Evolutionary conservation across 2,113 vertebrate species (phyloP).

Genomic region (Campylomormyrus tamandua): DNA sequence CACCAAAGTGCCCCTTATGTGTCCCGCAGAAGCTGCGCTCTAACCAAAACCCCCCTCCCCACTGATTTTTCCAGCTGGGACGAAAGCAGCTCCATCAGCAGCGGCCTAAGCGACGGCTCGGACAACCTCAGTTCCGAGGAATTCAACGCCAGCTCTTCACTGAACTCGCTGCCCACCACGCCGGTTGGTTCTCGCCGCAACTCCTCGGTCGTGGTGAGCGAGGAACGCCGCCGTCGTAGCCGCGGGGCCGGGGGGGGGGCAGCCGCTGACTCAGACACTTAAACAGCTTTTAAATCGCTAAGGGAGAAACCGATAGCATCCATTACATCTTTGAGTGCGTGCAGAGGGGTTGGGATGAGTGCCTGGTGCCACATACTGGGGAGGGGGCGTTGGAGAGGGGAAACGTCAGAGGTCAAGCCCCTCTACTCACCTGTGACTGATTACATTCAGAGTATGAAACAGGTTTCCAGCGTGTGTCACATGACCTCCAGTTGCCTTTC

Average conservation of each 20-base stretch:
- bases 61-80: slow-evolving; percentile 77
- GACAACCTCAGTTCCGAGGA: slow-evolving; percentile 97
- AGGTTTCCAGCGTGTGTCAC: not conserved
- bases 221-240: not conserved
- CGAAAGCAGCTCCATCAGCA: slow-evolving; percentile 97
- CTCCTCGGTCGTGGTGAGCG: slow-evolving; percentile 81
- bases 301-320: not conserved
- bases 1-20: not conserved
- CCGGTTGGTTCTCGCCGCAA: slow-evolving; percentile 83
- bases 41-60: slow-evolving; percentile 8
- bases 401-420: not conserved
- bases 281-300: not conserved
- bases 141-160: slow-evolving; percentile 90
- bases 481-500: not conserved
- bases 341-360: not conserved
- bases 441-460: not conserved
- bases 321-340: not conserved
- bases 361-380: not conserved
- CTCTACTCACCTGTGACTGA: not conserved
- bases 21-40: not conserved
- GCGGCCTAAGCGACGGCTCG: slow-evolving; percentile 90
- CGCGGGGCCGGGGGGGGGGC: not conserved
- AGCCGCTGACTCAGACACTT: not conserved
- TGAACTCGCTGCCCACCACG: slow-evolving; percentile 86
- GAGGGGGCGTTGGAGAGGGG: not conserved